A percentile compares a stretch with the other conserved stretches of the same genome.
Evolutionary conservation across 2,797 vertebrate species (phyloP).

Genomic region (Telmatherina bonti): DNA sequence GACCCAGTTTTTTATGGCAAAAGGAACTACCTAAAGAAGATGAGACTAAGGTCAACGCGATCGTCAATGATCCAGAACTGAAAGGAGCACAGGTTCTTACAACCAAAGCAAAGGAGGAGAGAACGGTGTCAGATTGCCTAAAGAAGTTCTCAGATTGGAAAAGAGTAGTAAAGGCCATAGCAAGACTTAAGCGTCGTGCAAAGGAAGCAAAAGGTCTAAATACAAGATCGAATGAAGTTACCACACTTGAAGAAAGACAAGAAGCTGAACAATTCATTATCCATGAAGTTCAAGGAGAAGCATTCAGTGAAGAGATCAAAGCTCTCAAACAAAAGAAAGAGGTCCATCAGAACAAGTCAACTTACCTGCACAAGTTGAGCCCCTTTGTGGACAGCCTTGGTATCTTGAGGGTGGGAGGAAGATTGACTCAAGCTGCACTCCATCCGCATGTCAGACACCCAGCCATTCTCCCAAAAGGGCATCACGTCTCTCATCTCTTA

Average conservation of each 20-base stretch:
- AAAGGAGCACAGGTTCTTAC: constrained; percentile 16
- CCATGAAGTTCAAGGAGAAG: constrained; percentile 10
- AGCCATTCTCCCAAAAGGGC: background rate
- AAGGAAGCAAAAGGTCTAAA: background rate
- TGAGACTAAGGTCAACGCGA: constrained; percentile 35
- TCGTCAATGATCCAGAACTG: constrained; percentile 20
- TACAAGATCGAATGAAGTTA: constrained; percentile 5
- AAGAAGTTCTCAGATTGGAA: background rate
- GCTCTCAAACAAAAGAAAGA: constrained; percentile 7
- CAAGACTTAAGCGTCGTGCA: background rate
- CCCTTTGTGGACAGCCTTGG: constrained; percentile 24
- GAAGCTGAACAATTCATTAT: constrained; percentile 33
- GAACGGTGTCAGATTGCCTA: background rate
- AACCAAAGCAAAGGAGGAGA: constrained; percentile 19
- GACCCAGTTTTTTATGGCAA: background rate
- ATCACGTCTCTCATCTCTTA: background rate
- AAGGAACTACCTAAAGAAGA: background rate
- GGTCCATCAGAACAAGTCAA: background rate
- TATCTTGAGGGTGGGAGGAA: constrained; percentile 32
- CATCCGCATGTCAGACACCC: background rate
- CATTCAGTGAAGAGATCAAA: constrained; percentile 36
- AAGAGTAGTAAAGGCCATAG: background rate
- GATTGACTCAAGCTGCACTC: background rate
- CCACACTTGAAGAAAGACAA: constrained; percentile 35
- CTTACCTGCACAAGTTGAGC: constrained; percentile 26